These are phyloP conservation scores for Drosophila pallidifrons DNA, from an alignment of 1,140 invertebrate species.

Conservation along the genomic window DNA sequence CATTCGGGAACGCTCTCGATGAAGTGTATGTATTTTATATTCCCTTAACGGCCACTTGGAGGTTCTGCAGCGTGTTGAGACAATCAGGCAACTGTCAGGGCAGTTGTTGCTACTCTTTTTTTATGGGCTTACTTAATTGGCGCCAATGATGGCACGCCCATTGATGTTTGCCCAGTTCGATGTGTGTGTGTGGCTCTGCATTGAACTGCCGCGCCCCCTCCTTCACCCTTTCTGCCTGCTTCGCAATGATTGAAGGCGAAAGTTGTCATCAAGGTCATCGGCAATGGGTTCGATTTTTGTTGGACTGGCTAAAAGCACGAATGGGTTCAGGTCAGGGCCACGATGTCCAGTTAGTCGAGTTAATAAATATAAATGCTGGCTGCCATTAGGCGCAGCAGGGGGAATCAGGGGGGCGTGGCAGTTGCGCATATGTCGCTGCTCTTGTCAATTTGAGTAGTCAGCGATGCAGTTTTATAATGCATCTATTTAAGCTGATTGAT, in stretches of 20 bases:
- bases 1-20: constrained; percentile 8
- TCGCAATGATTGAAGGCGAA: constrained; percentile 52
- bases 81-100: constrained; percentile 52
- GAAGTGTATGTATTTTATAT: constrained; percentile 12
- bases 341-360: constrained; percentile 32
- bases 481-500: constrained; percentile 21
- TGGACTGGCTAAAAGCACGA: constrained; percentile 7
- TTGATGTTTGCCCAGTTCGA: constrained; percentile 42
- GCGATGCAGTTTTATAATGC: constrained; percentile 2
- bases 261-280: constrained; percentile 69
- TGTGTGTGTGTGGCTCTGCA: constrained; percentile 54
- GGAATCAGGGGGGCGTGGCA: constrained; percentile 48
- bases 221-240: constrained; percentile 17
- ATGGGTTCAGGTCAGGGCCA: constrained; percentile 53
- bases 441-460: constrained; percentile 21
- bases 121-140: constrained; percentile 74
- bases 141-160: constrained; percentile 61
- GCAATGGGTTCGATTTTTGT: neutral
- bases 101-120: constrained; percentile 49
- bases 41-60: constrained; percentile 61
- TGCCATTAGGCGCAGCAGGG: constrained; percentile 33
- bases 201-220: constrained; percentile 58
- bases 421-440: too few species aligned
- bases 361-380: constrained; percentile 74
- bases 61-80: constrained; percentile 36